Conservation (phyloP, 1,140 invertebrate genomes). For the Drusus annulatus region DNA sequence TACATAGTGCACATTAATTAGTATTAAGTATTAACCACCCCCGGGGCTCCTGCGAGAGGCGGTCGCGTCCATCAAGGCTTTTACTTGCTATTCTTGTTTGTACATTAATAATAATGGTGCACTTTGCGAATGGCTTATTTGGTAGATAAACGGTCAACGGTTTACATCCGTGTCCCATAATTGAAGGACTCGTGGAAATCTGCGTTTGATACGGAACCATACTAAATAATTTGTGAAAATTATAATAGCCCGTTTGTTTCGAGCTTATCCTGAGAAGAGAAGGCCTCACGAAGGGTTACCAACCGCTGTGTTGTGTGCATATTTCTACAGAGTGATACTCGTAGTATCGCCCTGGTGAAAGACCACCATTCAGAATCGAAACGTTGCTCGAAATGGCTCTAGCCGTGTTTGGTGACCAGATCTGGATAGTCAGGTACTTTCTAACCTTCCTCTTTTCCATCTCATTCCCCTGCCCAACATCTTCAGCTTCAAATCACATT, state of each 20-base stretch:
- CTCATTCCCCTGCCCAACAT: too few species aligned
- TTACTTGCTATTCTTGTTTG: neutral
- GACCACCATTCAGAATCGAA: too few species aligned
- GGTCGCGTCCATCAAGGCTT: too few species aligned
- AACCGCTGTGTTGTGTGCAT: neutral
- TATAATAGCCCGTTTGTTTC: constrained; percentile 12
- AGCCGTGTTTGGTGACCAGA: too few species aligned
- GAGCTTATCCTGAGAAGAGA: constrained; percentile 1
- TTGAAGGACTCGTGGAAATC: constrained; percentile 19
- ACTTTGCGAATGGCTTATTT: neutral
- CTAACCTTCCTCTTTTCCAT: too few species aligned
- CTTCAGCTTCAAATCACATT: too few species aligned
- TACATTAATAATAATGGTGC: constrained; percentile 10
- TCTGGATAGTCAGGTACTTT: too few species aligned
- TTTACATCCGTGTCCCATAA: constrained; percentile 20
- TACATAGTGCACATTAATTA: neutral
- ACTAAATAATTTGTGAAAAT: constrained; percentile 5
- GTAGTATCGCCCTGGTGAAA: too few species aligned
- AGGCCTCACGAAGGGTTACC: neutral
- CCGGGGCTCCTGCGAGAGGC: neutral
- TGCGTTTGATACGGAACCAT: constrained; percentile 11
- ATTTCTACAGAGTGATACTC: neutral
- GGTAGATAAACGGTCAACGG: constrained; percentile 12
- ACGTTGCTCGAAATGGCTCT: too few species aligned
- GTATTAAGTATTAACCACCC: neutral